Evolutionary conservation across 2,888 invertebrate species (phyloP).

Genomic region (Allophyes oxyacanthae): DNA sequence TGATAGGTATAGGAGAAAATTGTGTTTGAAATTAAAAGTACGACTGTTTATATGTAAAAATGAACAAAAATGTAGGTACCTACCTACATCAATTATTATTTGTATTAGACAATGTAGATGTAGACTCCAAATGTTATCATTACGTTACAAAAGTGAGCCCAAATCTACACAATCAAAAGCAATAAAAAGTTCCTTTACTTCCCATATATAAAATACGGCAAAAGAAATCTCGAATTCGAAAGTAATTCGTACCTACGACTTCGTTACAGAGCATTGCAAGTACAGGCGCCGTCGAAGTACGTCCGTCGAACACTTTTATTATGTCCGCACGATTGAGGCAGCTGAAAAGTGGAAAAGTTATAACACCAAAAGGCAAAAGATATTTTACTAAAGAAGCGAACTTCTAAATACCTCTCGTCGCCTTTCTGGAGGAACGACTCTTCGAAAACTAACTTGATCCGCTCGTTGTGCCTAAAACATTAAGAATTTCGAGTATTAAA

Average conservation of each 20-base stretch:
- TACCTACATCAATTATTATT: too few species aligned
- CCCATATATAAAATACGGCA: conserved; percentile 1
- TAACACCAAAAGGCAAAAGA: conserved; percentile 27
- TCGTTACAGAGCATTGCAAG: conserved; percentile 95
- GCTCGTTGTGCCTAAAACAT: conserved; percentile 91
- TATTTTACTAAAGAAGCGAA: conserved; percentile 27
- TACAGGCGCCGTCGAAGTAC: conserved; percentile 92
- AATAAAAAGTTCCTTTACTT: neutral
- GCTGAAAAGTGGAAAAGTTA: conserved; percentile 86
- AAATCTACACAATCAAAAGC: too few species aligned
- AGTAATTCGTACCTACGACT: conserved; percentile 84
- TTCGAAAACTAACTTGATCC: conserved; percentile 95
- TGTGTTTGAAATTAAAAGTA: too few species aligned
- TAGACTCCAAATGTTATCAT: too few species aligned
- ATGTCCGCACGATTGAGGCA: conserved; percentile 95
- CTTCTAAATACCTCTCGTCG: conserved; percentile 91
- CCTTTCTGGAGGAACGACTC: conserved; percentile 94
- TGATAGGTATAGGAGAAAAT: too few species aligned
- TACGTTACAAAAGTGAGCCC: too few species aligned
- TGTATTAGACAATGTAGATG: too few species aligned
- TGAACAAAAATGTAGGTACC: too few species aligned
- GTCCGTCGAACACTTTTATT: conserved; percentile 95
- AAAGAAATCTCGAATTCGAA: conserved; percentile 13
- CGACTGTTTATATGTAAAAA: too few species aligned
- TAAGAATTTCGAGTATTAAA: conserved; percentile 32